Base-by-base conservation (phyloP, 1,140 invertebrate genomes). In the Neodiprion fabricii region DNA sequence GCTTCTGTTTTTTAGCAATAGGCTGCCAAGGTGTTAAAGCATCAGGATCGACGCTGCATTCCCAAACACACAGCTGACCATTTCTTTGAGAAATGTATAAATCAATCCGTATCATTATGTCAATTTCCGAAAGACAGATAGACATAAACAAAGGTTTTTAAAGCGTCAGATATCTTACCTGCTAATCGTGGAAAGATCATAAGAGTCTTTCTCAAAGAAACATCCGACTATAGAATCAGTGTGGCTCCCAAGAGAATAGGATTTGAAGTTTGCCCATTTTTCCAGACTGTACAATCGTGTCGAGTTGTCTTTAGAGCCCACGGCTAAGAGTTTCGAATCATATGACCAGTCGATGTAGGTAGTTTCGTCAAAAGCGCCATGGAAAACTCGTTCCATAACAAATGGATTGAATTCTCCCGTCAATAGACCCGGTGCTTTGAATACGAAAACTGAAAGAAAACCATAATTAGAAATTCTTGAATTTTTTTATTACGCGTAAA, bases 281-380 rank as follows among this genome's bases (percentile, higher is more conserved):
- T 95, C 90, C 1, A 97, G 83, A 9, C 93, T 91, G 84, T 95
- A 96, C 14, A 99, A 89, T 84, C 93, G 94, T 0, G 93, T 94
- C n/a, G 93, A 91, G 81, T 93, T 96, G 85, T 98, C 96, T 84
- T 96, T 96, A 3, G 95, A 95, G 1, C 96, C 97, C 61, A 96
- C 92, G 74, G 94, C 93, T 47, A 98, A 85, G 28, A 97, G 87
- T 78, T 94, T 94, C 0, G 97, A 98, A 88, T 99, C 97, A 66
- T 90, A 91, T 0, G 96, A 97, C 98, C 98, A 99, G 85, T 96
- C 93, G 21, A 99, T 79, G 83, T 92, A 97, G 0, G 94, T 95
- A 0, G 95, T 94, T 75, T 96, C 93, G 87, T 97, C 95, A 77
- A 91, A 92, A 28, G 94, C 91, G 53, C 93, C 94, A 79, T 94